These are phyloP conservation scores for Pseudomyrmex gracilis DNA, from an alignment of 1,140 invertebrate genomes.

Conservation along the genomic window DNA sequence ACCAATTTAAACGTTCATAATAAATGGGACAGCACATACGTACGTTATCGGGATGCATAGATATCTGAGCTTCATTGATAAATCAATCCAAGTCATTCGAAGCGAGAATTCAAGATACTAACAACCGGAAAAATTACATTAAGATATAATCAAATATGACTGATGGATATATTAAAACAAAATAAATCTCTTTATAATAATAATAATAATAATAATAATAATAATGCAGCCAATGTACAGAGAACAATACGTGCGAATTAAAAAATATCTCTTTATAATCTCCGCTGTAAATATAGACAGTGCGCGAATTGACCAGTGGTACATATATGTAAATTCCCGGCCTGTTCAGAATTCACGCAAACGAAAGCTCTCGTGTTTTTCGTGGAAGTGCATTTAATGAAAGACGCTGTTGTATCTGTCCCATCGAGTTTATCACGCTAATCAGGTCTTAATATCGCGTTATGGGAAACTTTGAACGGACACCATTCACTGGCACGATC, in stretches of 20 bases:
- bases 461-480: slow-evolving; percentile 64
- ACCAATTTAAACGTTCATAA: too few species aligned
- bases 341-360: slow-evolving; percentile 28
- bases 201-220: not conserved
- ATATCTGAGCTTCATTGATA: not conserved
- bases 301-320: not conserved
- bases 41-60: not conserved
- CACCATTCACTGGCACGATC: slow-evolving; percentile 58
- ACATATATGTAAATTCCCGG: slow-evolving; percentile 10
- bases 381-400: slow-evolving; percentile 41
- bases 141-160: too few species aligned
- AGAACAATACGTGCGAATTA: not conserved
- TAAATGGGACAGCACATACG: too few species aligned
- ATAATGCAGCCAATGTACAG: not conserved
- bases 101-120: not conserved
- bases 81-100: not conserved
- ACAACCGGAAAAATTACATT: not conserved
- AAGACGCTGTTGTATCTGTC: slow-evolving; percentile 59
- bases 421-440: slow-evolving; percentile 61
- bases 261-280: not conserved
- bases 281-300: not conserved
- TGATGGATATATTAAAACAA: not conserved
- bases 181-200: not conserved
- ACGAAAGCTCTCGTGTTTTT: slow-evolving; percentile 47
- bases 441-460: slow-evolving; percentile 67